phyloP scores from a whole-genome alignment of 2,113 vertebrate species.

The Odocoileus hemionus region DNA sequence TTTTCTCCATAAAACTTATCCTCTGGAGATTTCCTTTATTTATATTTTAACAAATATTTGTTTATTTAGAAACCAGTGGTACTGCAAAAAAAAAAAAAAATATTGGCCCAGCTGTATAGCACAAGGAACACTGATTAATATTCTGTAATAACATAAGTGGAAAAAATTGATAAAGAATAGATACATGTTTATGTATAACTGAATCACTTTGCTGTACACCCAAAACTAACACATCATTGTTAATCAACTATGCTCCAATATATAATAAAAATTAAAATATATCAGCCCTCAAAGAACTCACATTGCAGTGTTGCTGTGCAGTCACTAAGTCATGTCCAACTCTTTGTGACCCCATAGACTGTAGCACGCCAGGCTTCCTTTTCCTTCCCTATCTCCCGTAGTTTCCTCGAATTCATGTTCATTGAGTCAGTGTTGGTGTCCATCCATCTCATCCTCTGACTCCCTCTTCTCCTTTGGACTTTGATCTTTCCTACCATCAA shows the following conservation, averaged over 20 bases:
- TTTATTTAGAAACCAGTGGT: neutral
- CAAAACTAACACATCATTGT: neutral
- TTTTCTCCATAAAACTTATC: neutral
- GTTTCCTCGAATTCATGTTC: neutral
- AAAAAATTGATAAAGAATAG: neutral
- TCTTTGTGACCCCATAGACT: neutral
- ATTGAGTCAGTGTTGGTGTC: neutral
- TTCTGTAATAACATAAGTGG: neutral
- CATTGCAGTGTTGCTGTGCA: neutral
- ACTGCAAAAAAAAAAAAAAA: neutral
- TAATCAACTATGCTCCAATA: neutral
- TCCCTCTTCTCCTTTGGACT: neutral
- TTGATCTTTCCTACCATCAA: neutral
- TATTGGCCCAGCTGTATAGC: neutral
- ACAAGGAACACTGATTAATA: neutral
- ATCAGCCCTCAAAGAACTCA: neutral
- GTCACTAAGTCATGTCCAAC: neutral
- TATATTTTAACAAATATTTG: neutral
- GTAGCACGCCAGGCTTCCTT: neutral
- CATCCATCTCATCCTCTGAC: neutral
- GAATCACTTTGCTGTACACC: neutral
- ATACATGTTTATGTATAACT: neutral
- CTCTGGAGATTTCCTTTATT: neutral
- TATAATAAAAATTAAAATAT: neutral
- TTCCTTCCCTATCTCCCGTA: neutral